Percentiles rank a stretch among this genome's conserved stretches.
phyloP scores from a whole-genome alignment of 2,888 invertebrate species.

The Gymnosoma rotundatum region DNA sequence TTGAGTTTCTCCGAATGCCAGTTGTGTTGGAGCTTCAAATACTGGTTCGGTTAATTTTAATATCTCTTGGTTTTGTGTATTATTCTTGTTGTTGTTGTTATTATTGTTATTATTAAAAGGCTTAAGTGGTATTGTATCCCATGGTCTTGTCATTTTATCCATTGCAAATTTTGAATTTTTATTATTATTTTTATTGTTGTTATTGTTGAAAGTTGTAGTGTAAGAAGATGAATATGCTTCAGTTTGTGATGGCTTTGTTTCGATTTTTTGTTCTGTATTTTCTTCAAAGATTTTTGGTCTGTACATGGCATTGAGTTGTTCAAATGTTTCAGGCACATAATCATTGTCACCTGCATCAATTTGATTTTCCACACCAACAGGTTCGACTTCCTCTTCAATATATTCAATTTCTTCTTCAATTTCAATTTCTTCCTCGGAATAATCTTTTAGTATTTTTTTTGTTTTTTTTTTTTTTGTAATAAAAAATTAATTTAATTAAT shows the following conservation, averaged over 20 bases:
- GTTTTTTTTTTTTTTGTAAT: conserved; percentile 34
- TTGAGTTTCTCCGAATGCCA: conserved; percentile 49
- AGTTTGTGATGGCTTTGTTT: conserved; percentile 73
- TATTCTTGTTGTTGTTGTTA: background rate
- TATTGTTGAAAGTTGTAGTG: conserved; percentile 34
- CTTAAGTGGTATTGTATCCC: background rate
- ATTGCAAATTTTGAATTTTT: conserved; percentile 2
- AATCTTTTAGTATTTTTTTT: conserved; percentile 73
- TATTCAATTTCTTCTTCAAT: conserved; percentile 79
- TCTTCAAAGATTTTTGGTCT: conserved; percentile 70
- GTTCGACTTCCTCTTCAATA: conserved; percentile 79
- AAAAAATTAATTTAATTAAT: background rate
- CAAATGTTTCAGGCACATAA: conserved; percentile 79
- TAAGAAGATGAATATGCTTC: conserved; percentile 48
- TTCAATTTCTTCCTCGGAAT: conserved; percentile 78
- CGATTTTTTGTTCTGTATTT: conserved; percentile 74
- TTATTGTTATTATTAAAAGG: conserved; percentile 9
- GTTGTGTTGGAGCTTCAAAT: conserved; percentile 68
- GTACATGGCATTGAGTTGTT: conserved; percentile 79
- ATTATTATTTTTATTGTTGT: conserved; percentile 35
- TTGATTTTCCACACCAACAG: conserved; percentile 70
- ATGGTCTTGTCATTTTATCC: too few species aligned
- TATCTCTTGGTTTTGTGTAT: conserved; percentile 7
- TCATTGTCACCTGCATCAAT: conserved; percentile 72
- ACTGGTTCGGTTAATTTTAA: conserved; percentile 42